Base-by-base conservation (phyloP, 2,113 vertebrate genomes). In the Steatornis caripensis region DNA sequence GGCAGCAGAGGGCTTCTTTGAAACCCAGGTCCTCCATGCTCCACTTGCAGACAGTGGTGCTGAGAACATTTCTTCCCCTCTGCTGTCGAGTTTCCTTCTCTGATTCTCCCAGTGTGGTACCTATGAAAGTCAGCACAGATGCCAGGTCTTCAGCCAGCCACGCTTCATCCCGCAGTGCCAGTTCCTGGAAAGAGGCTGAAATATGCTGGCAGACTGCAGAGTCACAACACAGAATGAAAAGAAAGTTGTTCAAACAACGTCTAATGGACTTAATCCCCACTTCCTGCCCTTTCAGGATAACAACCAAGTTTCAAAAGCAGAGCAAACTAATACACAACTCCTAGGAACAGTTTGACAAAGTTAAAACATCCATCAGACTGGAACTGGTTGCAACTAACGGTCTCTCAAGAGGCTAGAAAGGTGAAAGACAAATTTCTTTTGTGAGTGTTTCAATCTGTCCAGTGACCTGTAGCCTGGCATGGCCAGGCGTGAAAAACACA, bases 131-230 rank as follows among this genome's bases (percentile, higher is more conserved):
- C 76, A 90, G 93, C 17, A 60, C 34, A 92, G 69, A 93, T 84
- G 72, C 83, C 89, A 92, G 77, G 53, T 87, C 77, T 92, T 90
- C 45, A 68, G 43, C 65, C 69, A 89, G 77, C 64, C 53, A 29
- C 21, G 1, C 69, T 89, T 77, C 83, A 84, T 60, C 51, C 62
- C 4, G 1, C 18, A 6, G 48, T 94, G 96, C 92, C 94, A 97
- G 76, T 89, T 97, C 90, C 84, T 95, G 94, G 95, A 97, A 96
- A 94, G 90, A 96, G 83, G 43, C 90, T 92, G 90, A 91, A 97
- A 84, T 84, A 80, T 75, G 57, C 83, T 95, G 95, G 90, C 92
- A 97, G 62, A 61, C 84, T 65, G 57, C 80, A 84, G 60, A 78
- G 90, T 87, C 86, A 91, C 72, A 93, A 84, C 0, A 0, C 6